Base-by-base conservation (phyloP, 2,797 vertebrate species). In the Delichon dasypus region DNA sequence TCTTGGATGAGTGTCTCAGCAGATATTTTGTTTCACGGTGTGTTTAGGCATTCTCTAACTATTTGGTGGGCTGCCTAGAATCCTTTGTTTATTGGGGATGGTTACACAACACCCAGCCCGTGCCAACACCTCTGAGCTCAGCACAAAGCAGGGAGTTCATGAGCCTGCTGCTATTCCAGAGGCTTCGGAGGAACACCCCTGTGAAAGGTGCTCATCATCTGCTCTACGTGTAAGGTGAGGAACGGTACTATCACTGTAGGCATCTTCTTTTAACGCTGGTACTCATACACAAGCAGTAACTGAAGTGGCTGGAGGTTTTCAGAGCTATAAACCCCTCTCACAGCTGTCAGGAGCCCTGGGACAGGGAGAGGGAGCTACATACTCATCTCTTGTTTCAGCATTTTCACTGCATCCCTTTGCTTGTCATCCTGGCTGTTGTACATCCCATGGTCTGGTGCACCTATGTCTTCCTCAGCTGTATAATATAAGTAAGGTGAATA, bases 1-100 rank as follows among this genome's bases (percentile, higher is more conserved):
- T 82, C 88, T 81, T 86, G 88, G 60, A 86, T 19, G 89, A 85
- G 79, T 34, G 81, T 86, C 44, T 93, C 90, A 78, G 76, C 58
- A 88, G 67, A 72, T 84, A 93, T 53, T 93, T 93, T 84, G 62
- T 80, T 91, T 73, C 85, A 40, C 1, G 4, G 51, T 93, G 47
- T 81, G 58, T 81, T 95, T 90, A 66, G 55, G 82, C 73, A 70
- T 78, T 91, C 79, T 91, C 62, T 26, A 40, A 51, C 40, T 65
- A 80, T 48, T 84, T 77, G 51, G 78, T 88, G 13, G 9, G 60
- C 60, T 87, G 47, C 58, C 73, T 87, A 79, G 73, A 94, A 51
- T 36, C 80, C 71, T 60, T 60, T 85, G 92, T 82, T 87, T 73
- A 26, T 38, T 16, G 36, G 64, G 38, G 34, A 2, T 61, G 47